phyloP scores from a whole-genome alignment of 2,113 vertebrate species.

The Pangasianodon hypophthalmus region DNA sequence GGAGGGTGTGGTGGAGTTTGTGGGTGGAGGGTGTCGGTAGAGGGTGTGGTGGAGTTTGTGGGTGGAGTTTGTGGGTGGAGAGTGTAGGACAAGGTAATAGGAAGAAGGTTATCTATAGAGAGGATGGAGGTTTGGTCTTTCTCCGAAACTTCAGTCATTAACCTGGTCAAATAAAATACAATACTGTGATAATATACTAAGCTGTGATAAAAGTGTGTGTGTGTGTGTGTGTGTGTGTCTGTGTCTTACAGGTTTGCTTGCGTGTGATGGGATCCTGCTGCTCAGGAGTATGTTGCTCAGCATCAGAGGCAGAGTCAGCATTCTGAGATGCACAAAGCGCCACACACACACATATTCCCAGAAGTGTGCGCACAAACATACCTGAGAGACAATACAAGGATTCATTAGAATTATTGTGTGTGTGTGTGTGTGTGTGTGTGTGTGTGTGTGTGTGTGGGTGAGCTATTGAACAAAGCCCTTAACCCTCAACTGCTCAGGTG shows the following conservation, averaged over 20 bases:
- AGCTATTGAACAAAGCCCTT: too few relatives aligned
- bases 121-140: too few relatives aligned
- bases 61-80: background rate
- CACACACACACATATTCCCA: conserved; percentile 27
- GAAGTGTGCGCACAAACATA: conserved; percentile 14
- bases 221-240: conserved; percentile 30
- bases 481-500: too few relatives aligned
- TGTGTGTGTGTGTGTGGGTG: background rate
- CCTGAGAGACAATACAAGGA: background rate
- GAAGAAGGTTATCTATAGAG: too few relatives aligned
- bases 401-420: background rate
- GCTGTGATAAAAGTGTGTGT: conserved; percentile 44
- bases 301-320: background rate
- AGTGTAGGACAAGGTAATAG: too few relatives aligned
- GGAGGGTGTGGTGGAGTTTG: background rate
- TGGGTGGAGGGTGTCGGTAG: too few relatives aligned
- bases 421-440: background rate
- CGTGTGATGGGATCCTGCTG: conserved; percentile 20
- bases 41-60: background rate
- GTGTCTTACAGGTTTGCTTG: conserved; percentile 20
- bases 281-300: background rate
- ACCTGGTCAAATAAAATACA: background rate
- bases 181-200: background rate
- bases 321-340: background rate
- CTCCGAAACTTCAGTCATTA: too few relatives aligned